Evolutionary conservation across 2,888 invertebrate genomes (phyloP), one percentile per base, ranked within the genome.

Genomic region (Hanleya hanleyi): DNA sequence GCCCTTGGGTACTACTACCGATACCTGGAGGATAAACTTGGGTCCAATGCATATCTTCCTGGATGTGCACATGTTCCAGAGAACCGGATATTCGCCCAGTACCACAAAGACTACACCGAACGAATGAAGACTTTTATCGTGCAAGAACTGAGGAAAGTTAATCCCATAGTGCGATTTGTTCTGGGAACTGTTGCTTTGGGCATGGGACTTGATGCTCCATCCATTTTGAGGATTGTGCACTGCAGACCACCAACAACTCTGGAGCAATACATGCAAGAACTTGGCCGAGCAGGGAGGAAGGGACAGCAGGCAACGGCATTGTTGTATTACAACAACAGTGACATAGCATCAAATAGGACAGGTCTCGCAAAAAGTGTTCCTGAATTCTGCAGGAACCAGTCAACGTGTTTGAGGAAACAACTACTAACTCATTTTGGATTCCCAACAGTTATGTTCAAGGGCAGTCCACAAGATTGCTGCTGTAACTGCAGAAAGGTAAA

Each of bases 201-300:
- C 6, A 79, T 76, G 77, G 79, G 74, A 2, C 38, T 79, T 36
- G 72, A 77, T 69, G 75, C 79, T 9, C 75, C 76, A 9, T 36
- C 57, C 15, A 51, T 79, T 29, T 18, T 61, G 9, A 62, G 71
- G 51, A 69, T 78, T 3, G 67, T 80, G 22, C 79, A 78, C 38
- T 76, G 65, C 50, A 51, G 74, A 29, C 78, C 80, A 18, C 77
- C 77, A 33, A 80, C 77, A 15, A 62, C 67, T 37, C 51, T 76
- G 5, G 76, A 77, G 41, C 62, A 70, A 12, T 79, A 76, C 41
- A 33, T 72, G 36, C 79, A 76, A 67, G 79, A 78, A 61, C 71
- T 79, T 26, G 77, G 79, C 15, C 33, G 77, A 69, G 74, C 79
- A 38, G 79, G 76, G 15, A 65, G 77, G 18, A 67, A 57, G 32